Base-by-base conservation (phyloP, 2,888 invertebrate species). In the Nemapogon koenigi region DNA sequence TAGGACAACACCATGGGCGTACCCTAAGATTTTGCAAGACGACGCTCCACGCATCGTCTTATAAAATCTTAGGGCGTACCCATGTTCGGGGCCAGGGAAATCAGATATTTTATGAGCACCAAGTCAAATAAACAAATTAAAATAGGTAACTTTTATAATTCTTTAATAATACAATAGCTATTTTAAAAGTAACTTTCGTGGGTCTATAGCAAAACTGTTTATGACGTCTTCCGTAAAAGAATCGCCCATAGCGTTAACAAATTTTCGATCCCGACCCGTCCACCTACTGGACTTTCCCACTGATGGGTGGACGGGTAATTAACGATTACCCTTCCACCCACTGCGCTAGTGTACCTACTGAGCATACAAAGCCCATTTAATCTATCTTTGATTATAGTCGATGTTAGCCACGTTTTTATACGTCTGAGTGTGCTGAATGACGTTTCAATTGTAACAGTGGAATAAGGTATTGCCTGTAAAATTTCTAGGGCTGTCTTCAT, bases 361-460 rank as follows among this genome's bases (percentile, higher is more conserved):
- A 7, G 6, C 28, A 28, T 28, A n/a, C 14, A 31, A 31, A 31
- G 31, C 31, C 31, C 31, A 35, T 44, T 44, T 40, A 42, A 38
- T 25, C 42, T 43, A 28, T 40, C 42, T 42, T 42, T 37, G 25
- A 41, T 42, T 40, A 42, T 42, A 36, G 40, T 41, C 33, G 37
- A 41, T 43, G 41, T 41, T 40, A 43, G 41, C 39, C 43, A 41
- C 30, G 40, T 41, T 44, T 42, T 41, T 13, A 43, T 38, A 32
- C 42, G 40, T 41, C 31, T 40, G 35, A 44, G 37, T 29, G 38
- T 40, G 25, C 42, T 40, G 31, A 37, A 42, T 29, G 40, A 40
- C 26, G 38, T 40, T 42, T 44, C 38, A 42, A 40, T 42, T 36
- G 39, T 30, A 41, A 30, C 41, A 15, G 37, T 40, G 37, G 33